A percentile compares a stretch with the other conserved stretches of the same genome.
Conservation (phyloP, 2,888 invertebrate genomes). For the Caenorhabditis sp. region DNA sequence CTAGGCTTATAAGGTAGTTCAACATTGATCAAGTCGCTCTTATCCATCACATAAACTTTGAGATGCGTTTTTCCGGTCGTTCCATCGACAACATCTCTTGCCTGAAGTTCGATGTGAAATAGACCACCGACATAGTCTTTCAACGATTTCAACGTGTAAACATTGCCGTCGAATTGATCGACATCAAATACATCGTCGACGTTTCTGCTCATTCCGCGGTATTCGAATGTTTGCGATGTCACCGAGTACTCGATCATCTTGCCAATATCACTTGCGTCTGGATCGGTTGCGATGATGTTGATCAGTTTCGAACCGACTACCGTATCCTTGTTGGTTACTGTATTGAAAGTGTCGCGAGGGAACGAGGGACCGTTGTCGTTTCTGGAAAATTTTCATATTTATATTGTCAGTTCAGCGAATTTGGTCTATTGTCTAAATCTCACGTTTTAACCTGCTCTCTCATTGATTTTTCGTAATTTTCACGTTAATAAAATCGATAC, state of each 20-base stretch:
- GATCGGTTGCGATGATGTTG: slow-evolving; percentile 21
- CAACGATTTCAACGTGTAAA: slow-evolving; percentile 8
- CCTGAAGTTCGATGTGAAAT: slow-evolving; percentile 26
- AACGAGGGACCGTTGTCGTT: slow-evolving; percentile 35
- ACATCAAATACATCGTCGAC: slow-evolving; percentile 27
- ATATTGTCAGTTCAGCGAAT: too few relatives aligned
- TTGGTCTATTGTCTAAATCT: too few relatives aligned
- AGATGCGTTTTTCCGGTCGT: slow-evolving; percentile 21
- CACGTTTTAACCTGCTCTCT: too few relatives aligned
- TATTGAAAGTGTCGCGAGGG: slow-evolving; percentile 9
- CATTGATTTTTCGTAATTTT: too few relatives aligned
- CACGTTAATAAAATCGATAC: too few relatives aligned
- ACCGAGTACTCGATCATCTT: slow-evolving; percentile 34
- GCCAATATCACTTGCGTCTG: slow-evolving; percentile 16
- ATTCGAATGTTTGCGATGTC: slow-evolving; percentile 27
- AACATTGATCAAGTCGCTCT: slow-evolving; percentile 21
- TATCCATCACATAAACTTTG: slow-evolving; percentile 32
- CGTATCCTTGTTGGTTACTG: slow-evolving; percentile 27
- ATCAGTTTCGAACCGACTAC: slow-evolving; percentile 24
- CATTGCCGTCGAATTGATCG: slow-evolving; percentile 3
- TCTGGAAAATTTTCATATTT: background rate
- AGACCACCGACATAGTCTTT: slow-evolving; percentile 36
- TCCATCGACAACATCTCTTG: slow-evolving; percentile 25
- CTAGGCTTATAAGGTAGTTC: slow-evolving; percentile 30
- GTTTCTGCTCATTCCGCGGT: slow-evolving; percentile 34